Conservation (phyloP, 2,888 invertebrate genomes). For the Mesochorus sp. region DNA sequence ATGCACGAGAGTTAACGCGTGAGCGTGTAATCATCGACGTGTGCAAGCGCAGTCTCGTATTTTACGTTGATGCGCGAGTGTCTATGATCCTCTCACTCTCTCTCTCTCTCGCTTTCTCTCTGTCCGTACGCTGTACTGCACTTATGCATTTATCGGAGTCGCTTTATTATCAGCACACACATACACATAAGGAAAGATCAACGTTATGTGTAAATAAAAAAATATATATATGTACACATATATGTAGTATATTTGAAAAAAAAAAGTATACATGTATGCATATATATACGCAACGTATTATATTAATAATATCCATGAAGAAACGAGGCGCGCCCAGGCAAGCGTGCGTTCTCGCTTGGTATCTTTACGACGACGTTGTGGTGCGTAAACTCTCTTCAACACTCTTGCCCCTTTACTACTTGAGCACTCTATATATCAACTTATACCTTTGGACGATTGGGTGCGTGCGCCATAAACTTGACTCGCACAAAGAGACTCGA, state of each 20-base stretch:
- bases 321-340: constrained; percentile 45
- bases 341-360: constrained; percentile 53
- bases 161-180: constrained; percentile 71
- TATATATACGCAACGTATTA: background rate
- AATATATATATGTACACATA: background rate
- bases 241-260: background rate
- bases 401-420: background rate
- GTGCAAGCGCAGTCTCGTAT: constrained; percentile 1
- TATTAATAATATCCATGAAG: constrained; percentile 36
- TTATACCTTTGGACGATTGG: background rate
- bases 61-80: background rate
- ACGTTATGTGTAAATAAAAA: background rate
- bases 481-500: constrained; percentile 37
- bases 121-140: constrained; percentile 39
- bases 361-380: constrained; percentile 46
- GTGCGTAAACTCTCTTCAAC: constrained; percentile 34
- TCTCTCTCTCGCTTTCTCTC: too few relatives aligned
- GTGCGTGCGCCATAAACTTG: constrained; percentile 14
- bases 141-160: constrained; percentile 60
- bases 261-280: background rate
- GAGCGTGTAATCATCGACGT: constrained; percentile 44
- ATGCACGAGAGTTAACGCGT: constrained; percentile 41
- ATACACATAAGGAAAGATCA: background rate
- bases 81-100: too few relatives aligned
- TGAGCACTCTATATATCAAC: background rate